Evolutionary conservation across 2,113 vertebrate species (phyloP).

Genomic region (Diadophis punctatus): DNA sequence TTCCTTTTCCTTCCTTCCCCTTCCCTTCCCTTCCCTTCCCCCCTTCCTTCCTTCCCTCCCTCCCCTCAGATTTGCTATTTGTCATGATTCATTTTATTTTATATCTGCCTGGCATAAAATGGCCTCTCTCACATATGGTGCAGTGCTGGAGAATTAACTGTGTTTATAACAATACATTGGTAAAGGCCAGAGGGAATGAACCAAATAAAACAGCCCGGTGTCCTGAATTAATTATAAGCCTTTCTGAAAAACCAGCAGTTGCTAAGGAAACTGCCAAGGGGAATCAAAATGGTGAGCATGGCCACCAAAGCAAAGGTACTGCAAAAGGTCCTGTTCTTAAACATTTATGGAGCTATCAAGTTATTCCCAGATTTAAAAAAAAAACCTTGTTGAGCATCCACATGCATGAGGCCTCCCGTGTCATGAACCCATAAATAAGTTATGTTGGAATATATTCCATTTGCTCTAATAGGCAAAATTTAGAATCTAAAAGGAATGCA

Average conservation of each 20-base stretch:
- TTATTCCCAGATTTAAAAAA: background rate
- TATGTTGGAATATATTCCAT: background rate
- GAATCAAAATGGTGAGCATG: background rate
- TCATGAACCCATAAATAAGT: background rate
- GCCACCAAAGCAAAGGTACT: background rate
- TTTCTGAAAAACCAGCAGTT: constrained; percentile 28
- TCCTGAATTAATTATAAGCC: constrained; percentile 48
- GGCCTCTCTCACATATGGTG: background rate
- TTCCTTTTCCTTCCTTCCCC: too few species aligned
- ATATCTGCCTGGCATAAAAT: background rate
- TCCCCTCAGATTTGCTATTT: background rate
- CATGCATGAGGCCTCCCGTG: background rate
- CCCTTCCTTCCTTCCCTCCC: too few species aligned
- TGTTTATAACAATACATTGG: background rate
- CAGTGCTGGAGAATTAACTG: background rate
- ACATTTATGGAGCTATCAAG: background rate
- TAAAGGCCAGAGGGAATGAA: background rate
- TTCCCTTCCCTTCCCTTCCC: too few species aligned
- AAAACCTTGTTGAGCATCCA: background rate
- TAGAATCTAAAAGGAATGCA: background rate
- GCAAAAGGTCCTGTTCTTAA: background rate
- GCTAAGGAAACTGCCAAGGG: constrained; percentile 20
- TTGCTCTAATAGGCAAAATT: background rate
- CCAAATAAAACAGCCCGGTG: background rate
- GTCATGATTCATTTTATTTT: background rate